Percentiles rank a stretch among this genome's conserved stretches.
Conservation (phyloP, 2,888 invertebrate species). For the Urechis unicinctus region DNA sequence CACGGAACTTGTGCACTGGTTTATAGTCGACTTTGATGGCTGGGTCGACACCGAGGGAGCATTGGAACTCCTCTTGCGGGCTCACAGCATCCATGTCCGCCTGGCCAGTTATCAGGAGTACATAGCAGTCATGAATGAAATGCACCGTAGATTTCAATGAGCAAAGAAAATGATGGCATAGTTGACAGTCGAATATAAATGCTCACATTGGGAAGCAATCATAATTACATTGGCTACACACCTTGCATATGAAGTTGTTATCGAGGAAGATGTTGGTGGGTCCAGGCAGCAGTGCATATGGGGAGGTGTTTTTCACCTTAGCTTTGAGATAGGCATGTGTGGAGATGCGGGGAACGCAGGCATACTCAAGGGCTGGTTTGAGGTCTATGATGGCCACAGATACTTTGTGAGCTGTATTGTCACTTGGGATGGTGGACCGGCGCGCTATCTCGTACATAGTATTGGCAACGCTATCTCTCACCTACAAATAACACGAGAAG, state of each 20-base stretch:
- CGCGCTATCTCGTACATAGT: constrained; percentile 48
- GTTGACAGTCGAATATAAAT: too few relatives aligned
- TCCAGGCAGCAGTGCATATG: constrained; percentile 47
- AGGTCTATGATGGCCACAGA: constrained; percentile 48
- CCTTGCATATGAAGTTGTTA: constrained; percentile 51
- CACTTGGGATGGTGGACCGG: constrained; percentile 42
- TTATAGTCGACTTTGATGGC: constrained; percentile 48
- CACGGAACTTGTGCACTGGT: constrained; percentile 42
- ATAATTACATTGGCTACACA: constrained; percentile 5
- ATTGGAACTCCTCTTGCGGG: constrained; percentile 50
- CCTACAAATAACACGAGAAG: constrained; percentile 21
- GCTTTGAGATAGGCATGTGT: constrained; percentile 49
- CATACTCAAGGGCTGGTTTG: constrained; percentile 45
- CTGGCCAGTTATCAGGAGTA: too few relatives aligned
- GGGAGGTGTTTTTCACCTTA: constrained; percentile 45
- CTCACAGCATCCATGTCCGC: constrained; percentile 36
- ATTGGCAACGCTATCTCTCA: constrained; percentile 41
- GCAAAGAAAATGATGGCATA: too few relatives aligned
- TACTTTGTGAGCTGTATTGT: constrained; percentile 43
- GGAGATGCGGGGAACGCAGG: constrained; percentile 45
- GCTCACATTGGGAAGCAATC: not conserved
- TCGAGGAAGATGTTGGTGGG: constrained; percentile 50
- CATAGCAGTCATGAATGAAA: too few relatives aligned
- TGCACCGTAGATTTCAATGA: too few relatives aligned
- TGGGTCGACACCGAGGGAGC: constrained; percentile 51